A percentile compares a stretch with the other conserved stretches of the same genome.
Conservation (phyloP, 2,113 vertebrate species). For the Pelobates fuscus region DNA sequence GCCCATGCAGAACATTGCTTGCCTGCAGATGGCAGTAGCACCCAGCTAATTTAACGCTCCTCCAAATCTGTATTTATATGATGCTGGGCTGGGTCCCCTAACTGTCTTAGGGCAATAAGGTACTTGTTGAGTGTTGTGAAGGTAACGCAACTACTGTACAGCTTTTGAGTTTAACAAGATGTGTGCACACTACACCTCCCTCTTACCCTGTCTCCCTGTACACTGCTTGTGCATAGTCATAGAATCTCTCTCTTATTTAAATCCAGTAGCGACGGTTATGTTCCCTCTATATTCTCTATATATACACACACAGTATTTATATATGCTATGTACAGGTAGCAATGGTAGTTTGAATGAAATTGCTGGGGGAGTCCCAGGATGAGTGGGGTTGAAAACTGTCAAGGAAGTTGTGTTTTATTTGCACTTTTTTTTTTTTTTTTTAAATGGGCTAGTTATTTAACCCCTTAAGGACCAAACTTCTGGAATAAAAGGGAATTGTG, state of each 20-base stretch:
- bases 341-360: too few relatives aligned
- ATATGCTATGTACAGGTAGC: not conserved
- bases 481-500: too few relatives aligned
- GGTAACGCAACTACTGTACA: constrained; percentile 17
- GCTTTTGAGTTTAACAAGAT: constrained; percentile 4
- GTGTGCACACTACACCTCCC: constrained; percentile 16
- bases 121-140: not conserved
- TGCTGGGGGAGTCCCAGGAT: too few relatives aligned
- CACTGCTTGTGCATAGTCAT: not conserved
- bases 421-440: too few relatives aligned
- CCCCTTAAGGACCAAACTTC: too few relatives aligned
- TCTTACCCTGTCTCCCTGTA: not conserved
- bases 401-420: too few relatives aligned
- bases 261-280: not conserved
- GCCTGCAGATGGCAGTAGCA: not conserved
- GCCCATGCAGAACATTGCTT: not conserved
- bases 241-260: not conserved
- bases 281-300: not conserved
- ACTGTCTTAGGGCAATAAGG: not conserved
- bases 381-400: too few relatives aligned
- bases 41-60: not conserved
- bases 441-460: too few relatives aligned
- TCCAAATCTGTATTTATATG: not conserved
- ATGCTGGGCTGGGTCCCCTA: not conserved
- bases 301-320: not conserved